Percentiles rank a stretch among this genome's conserved stretches.
phyloP scores from a whole-genome alignment of 2,888 invertebrate genomes.

The Ischnura elegans region DNA sequence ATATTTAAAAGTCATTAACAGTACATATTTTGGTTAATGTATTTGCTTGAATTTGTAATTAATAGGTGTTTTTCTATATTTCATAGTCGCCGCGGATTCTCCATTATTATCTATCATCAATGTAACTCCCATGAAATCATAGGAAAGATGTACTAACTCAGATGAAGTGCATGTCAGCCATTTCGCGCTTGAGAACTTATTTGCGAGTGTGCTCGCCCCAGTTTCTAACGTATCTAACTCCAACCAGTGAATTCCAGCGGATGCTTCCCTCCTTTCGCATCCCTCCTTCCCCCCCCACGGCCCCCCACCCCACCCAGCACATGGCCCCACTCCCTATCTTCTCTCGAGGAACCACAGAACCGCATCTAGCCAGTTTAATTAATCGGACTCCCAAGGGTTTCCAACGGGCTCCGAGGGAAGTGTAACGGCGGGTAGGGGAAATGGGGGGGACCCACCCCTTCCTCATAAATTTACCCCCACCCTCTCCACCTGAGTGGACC shows the following conservation, averaged over 20 bases:
- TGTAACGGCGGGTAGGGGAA: not conserved
- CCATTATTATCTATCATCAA: no score
- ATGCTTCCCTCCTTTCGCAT: not conserved
- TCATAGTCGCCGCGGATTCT: no score
- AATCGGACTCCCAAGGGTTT: slow-evolving; percentile 48
- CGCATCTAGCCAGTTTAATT: slow-evolving; percentile 54
- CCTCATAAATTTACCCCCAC: slow-evolving; percentile 6
- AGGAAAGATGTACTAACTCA: no score
- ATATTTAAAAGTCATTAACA: no score
- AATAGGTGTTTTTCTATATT: no score
- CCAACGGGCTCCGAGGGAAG: slow-evolving; percentile 1
- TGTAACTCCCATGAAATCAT: no score
- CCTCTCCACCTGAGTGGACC: not conserved
- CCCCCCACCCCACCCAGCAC: not conserved
- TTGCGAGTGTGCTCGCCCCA: no score
- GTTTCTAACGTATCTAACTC: no score
- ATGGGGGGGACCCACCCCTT: slow-evolving; percentile 24
- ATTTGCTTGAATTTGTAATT: no score
- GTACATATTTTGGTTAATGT: no score
- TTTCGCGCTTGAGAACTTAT: no score
- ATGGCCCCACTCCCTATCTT: not conserved
- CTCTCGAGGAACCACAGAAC: slow-evolving; percentile 47
- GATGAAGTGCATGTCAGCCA: no score
- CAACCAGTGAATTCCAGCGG: not conserved
- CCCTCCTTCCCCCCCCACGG: not conserved